A percentile compares a stretch with the other conserved stretches of the same genome.
These are phyloP conservation scores for Piscicola geometra DNA, from an alignment of 2,888 invertebrate genomes.

Conservation along the genomic window DNA sequence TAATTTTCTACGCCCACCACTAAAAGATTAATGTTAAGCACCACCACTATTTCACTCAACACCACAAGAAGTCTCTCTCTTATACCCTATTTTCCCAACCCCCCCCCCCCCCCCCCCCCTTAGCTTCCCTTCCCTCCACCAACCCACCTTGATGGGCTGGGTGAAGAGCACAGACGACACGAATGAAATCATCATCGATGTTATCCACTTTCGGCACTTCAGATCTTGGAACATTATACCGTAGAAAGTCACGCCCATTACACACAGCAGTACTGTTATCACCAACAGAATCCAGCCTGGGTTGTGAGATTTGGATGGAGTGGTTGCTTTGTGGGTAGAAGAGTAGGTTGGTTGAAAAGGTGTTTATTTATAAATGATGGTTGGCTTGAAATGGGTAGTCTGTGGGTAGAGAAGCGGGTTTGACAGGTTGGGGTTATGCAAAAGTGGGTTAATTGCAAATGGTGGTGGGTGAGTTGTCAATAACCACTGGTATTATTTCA, in stretches of 20 bases:
- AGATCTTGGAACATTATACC: conserved; percentile 58
- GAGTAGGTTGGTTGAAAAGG: not conserved
- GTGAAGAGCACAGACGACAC: conserved; percentile 58
- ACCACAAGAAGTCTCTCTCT: too few relatives aligned
- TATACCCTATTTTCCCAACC: too few relatives aligned
- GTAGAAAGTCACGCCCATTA: conserved; percentile 57
- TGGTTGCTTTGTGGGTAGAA: not conserved
- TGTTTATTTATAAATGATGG: not conserved
- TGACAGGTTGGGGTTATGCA: too few relatives aligned
- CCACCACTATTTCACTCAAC: too few relatives aligned
- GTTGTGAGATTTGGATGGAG: not conserved
- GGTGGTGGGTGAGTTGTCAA: too few relatives aligned
- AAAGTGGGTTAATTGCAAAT: too few relatives aligned
- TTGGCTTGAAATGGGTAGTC: too few relatives aligned
- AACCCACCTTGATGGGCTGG: conserved; percentile 58
- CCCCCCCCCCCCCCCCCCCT: too few relatives aligned
- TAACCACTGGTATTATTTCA: too few relatives aligned
- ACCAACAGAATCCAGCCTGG: conserved; percentile 56
- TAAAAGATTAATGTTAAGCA: too few relatives aligned
- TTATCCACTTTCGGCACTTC: conserved; percentile 58
- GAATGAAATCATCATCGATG: conserved; percentile 58
- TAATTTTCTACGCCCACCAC: too few relatives aligned
- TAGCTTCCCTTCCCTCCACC: not conserved
- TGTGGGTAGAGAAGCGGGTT: too few relatives aligned
- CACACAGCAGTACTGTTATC: conserved; percentile 51